phyloP scores from a whole-genome alignment of 2,888 invertebrate genomes.

The Aphrophora alni region DNA sequence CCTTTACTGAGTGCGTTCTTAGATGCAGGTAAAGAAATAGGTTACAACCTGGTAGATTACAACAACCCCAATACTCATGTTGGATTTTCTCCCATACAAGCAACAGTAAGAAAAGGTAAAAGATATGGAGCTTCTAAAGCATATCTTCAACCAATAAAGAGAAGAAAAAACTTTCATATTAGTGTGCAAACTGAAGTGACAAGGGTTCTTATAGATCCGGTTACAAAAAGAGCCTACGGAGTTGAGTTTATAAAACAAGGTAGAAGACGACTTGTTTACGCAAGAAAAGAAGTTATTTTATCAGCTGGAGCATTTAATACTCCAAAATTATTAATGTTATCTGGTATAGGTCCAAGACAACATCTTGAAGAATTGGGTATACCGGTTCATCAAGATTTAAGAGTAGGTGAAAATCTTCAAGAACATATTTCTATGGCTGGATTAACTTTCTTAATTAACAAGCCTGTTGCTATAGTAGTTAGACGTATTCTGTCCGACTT shows the following conservation, averaged over 20 bases:
- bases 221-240: slow-evolving; percentile 62
- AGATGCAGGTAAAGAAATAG: slow-evolving; percentile 44
- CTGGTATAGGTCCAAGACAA: slow-evolving; percentile 70
- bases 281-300: slow-evolving; percentile 72
- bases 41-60: slow-evolving; percentile 46
- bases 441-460: slow-evolving; percentile 51
- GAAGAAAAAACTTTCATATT: slow-evolving; percentile 65
- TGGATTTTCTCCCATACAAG: slow-evolving; percentile 49
- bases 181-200: slow-evolving; percentile 63
- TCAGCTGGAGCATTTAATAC: slow-evolving; percentile 80
- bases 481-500: slow-evolving; percentile 21
- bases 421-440: slow-evolving; percentile 60
- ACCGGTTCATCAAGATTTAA: slow-evolving; percentile 63
- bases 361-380: slow-evolving; percentile 64
- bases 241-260: slow-evolving; percentile 62
- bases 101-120: slow-evolving; percentile 47
- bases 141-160: slow-evolving; percentile 63
- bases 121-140: slow-evolving; percentile 66
- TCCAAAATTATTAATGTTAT: slow-evolving; percentile 82
- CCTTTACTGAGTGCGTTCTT: slow-evolving; percentile 45
- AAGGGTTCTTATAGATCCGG: slow-evolving; percentile 62
- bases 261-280: slow-evolving; percentile 59
- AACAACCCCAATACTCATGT: slow-evolving; percentile 46
- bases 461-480: slow-evolving; percentile 37
- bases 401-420: slow-evolving; percentile 68